Evolutionary conservation across 2,797 vertebrate species (phyloP), one percentile per base, ranked within the genome.

Genomic region (Avahi laniger): DNA sequence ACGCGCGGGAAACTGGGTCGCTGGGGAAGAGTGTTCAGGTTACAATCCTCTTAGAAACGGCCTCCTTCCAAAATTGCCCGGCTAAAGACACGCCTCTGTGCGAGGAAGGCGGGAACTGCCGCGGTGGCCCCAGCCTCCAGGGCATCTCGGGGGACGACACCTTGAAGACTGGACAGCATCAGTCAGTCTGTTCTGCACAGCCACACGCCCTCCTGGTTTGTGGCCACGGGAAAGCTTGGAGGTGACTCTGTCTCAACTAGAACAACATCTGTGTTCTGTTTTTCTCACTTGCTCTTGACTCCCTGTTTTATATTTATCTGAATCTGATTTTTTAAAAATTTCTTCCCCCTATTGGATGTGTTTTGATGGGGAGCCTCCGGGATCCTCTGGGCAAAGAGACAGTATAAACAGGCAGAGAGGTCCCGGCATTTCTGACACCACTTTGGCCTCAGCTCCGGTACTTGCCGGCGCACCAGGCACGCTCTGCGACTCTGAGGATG

Each of bases 81-180:
- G 72, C 43, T 35, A 33, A 7, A 5, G 15, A 12, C 1, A 2
- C n/a, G 72, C 17, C 69, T 4, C 0, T 0, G 7, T 0, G 2
- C 0, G 0, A 2, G 50, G 15, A 30, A 7, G 41, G 13, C 7
- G 26, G 65, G 61, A 2, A 0, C 4, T 1, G n/a, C 52, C 2
- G 1, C 0, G 7, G 48, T 0, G 1, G 8, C n/a, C 26, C 2
- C 35, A 0, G 24, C 4, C 15, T 15, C 50, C 0, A 30, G 81
- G 59, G n/a, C 30, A 0, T 24, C 22, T 15, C 2, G 9, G 9
- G 6, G 9, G 69, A 43, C 15, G n/a, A 52, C 22, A 1, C 14
- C 70, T 2, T 1, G 65, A 10, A 28, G 0, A 2, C 1, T 3
- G 15, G 7, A 33, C 0, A 14, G 11, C 48, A 8, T 7, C 15